Evolutionary conservation across 92 coral and sea anemone genomes (phyloP).

Genomic region (Siderastrea siderea): DNA sequence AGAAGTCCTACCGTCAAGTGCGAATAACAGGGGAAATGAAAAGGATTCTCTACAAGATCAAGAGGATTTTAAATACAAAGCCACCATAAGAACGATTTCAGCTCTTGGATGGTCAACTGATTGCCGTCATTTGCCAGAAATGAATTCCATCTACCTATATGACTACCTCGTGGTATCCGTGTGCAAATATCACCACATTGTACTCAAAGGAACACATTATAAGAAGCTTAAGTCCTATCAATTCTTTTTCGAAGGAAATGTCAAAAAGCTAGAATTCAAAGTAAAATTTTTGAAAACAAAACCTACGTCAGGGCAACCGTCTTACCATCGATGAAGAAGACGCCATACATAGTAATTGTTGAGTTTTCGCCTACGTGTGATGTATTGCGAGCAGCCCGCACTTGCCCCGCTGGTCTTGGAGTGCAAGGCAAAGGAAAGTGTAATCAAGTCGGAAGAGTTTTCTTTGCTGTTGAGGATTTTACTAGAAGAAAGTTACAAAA

Average conservation of each 20-base stretch:
- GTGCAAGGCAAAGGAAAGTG: background rate
- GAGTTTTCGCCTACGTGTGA: constrained; percentile 9
- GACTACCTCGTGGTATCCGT: background rate
- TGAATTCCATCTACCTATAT: background rate
- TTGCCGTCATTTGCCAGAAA: background rate
- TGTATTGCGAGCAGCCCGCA: constrained; percentile 26
- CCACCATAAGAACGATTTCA: no score
- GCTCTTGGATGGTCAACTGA: background rate
- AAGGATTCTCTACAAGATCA: no score
- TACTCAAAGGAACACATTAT: background rate
- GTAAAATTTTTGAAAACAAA: constrained; percentile 1
- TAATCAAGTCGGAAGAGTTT: no score
- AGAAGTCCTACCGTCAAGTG: no score
- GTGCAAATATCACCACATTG: background rate
- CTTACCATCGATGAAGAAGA: constrained; percentile 30
- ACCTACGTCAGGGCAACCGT: constrained; percentile 32
- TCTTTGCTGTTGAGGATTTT: no score
- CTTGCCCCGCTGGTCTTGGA: constrained; percentile 46
- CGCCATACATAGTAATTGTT: constrained; percentile 5
- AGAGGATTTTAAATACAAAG: no score
- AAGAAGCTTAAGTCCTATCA: no score
- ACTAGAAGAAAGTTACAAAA: no score
- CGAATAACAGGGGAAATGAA: no score
- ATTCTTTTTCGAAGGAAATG: background rate
- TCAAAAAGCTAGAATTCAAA: constrained; percentile 12